These are phyloP conservation scores for Varanus komodoensis DNA, from an alignment of 2,113 vertebrate species.

Conservation along the genomic window DNA sequence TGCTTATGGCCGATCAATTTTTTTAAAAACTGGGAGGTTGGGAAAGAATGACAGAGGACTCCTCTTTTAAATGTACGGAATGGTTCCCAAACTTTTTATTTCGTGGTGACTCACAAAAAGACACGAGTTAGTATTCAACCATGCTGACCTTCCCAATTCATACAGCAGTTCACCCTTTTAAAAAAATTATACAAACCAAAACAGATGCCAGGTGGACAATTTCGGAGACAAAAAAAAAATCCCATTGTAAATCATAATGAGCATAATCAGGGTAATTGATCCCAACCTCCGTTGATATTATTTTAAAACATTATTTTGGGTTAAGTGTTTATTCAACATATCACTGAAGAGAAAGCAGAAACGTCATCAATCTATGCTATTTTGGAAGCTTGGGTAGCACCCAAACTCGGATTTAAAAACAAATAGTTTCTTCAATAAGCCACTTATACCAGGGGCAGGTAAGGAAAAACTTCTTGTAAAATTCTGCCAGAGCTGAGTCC, in stretches of 20 bases:
- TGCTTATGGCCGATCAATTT: neutral
- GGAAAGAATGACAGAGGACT: constrained; percentile 14
- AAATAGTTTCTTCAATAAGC: neutral
- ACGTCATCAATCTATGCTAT: neutral
- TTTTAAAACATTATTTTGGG: neutral
- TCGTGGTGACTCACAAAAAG: constrained; percentile 90
- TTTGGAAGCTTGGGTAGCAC: neutral
- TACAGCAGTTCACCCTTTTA: constrained; percentile 84
- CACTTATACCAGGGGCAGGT: neutral
- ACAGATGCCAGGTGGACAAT: constrained; percentile 79
- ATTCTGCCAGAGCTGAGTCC: no score
- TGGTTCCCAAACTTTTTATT: constrained; percentile 91
- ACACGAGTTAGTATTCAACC: constrained; percentile 92
- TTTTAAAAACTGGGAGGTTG: accelerated
- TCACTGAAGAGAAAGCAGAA: neutral
- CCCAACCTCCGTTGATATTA: neutral
- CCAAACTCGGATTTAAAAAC: neutral
- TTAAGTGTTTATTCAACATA: neutral
- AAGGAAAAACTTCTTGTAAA: neutral
- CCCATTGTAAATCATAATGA: neutral
- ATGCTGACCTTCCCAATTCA: constrained; percentile 83
- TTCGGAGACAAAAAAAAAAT: neutral
- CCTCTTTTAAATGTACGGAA: constrained; percentile 50
- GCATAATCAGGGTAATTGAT: neutral
- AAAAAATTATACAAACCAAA: constrained; percentile 33